Evolutionary conservation across 2,888 invertebrate genomes (phyloP).

Genomic region (Philonicus albiceps): DNA sequence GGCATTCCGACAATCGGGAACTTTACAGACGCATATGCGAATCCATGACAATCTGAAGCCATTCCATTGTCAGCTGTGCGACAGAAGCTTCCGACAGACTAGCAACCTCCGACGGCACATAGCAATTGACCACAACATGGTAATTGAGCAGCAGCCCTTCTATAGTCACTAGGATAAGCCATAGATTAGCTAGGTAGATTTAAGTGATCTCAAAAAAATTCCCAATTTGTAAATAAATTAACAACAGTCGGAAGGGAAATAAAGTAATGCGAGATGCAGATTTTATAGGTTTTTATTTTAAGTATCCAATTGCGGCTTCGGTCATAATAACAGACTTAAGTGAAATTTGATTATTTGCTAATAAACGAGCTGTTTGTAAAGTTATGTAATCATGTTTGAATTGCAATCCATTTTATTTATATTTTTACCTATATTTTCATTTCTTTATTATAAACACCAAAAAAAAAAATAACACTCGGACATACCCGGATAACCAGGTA

Average conservation of each 20-base stretch:
- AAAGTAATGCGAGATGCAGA: background rate
- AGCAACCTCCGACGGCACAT: conserved; percentile 43
- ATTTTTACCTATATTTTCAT: background rate
- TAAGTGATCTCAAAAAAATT: background rate
- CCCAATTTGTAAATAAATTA: background rate
- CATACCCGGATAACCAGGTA: too few species aligned
- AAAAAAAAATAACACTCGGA: too few species aligned
- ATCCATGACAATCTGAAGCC: conserved; percentile 40
- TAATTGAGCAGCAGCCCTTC: background rate
- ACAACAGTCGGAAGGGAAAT: background rate
- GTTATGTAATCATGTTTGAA: background rate
- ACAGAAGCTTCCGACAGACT: conserved; percentile 33
- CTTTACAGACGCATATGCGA: conserved; percentile 40
- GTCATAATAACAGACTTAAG: background rate
- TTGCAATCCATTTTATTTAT: background rate
- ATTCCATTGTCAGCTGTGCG: conserved; percentile 44
- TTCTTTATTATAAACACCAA: too few species aligned
- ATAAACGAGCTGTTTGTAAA: background rate
- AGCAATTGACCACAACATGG: conserved; percentile 43
- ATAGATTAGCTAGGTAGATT: background rate
- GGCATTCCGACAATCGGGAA: conserved; percentile 39
- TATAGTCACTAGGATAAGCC: background rate
- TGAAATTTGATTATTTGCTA: background rate
- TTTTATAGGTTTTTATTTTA: background rate
- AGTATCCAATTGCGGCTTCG: background rate